A percentile compares a stretch with the other conserved stretches of the same genome.
Conservation (phyloP, 2,797 vertebrate genomes). For the Rhadinocentrus ornatus region DNA sequence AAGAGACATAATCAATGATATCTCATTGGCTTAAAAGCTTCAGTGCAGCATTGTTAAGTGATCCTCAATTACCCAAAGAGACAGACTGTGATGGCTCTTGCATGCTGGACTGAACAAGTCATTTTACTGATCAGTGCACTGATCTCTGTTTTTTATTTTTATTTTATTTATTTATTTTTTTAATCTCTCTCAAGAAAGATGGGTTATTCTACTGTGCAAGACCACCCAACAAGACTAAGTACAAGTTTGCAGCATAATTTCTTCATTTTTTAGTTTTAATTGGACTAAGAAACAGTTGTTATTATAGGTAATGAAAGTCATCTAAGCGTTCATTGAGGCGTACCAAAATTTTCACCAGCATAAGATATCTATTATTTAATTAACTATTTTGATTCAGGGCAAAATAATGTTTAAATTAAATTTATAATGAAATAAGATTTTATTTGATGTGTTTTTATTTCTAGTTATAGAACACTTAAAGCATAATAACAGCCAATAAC, state of each 20-base stretch:
- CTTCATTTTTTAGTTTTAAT: conserved; percentile 19
- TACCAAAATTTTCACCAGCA: neutral
- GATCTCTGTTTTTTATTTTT: conserved; percentile 6
- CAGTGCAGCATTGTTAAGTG: conserved; percentile 71
- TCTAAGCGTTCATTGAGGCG: neutral
- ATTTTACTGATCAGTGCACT: conserved; percentile 43
- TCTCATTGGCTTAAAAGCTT: conserved; percentile 82
- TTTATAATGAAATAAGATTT: neutral
- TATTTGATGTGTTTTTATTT: too few relatives aligned
- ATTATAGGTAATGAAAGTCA: neutral
- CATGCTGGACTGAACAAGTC: conserved; percentile 44
- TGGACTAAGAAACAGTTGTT: neutral
- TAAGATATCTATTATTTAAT: too few relatives aligned
- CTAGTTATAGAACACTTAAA: too few relatives aligned
- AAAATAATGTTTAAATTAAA: neutral
- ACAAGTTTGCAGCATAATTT: conserved; percentile 18
- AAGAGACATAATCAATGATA: conserved; percentile 78
- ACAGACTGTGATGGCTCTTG: conserved; percentile 53
- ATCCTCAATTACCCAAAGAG: conserved; percentile 74
- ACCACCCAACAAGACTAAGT: conserved; percentile 8
- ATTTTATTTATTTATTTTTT: too few relatives aligned
- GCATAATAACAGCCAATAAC: too few relatives aligned
- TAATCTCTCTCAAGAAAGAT: conserved; percentile 25
- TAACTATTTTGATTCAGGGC: neutral
- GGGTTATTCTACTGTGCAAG: conserved; percentile 37